Evolutionary conservation across 2,888 invertebrate genomes (phyloP), one percentile per base, ranked within the genome.

Genomic region (Pandemis cinnamomeana): DNA sequence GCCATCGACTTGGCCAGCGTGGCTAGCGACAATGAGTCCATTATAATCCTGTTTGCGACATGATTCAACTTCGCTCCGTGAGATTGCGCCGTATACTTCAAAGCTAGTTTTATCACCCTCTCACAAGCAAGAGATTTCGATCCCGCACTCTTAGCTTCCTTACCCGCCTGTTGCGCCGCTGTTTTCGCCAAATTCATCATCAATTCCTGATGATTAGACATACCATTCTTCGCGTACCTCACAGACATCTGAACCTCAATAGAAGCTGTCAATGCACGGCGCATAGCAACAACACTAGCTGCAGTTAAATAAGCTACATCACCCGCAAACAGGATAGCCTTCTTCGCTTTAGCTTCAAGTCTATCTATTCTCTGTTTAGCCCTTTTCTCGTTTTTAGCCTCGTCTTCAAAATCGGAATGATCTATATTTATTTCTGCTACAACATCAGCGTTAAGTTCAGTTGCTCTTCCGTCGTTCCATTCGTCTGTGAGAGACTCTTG

Each of bases 131-230:
- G 79, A 7, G 94, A 90, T 78, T 93, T 93, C 0, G 93, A 93
- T 0, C 90, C 83, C 3, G 94, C 94, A 80, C 88, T 91, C 78
- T 90, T 93, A 13, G 94, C 94, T 80, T 94, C 93, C 81, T 94
- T 94, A 0, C 93, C 93, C 44, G 93, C 94, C 82, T 94, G 93
- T 77, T 94, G 93, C 7, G 94, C 94, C 15, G 94, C 94, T 7
- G 93, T 93, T 76, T 91, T 93, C 0, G 94, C 94, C 71, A 94
- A 85, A 82, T 93, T 94, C 93, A 93, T 93, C 94, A 94, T 94
- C 70, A 94, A 79, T 62, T 93, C 93, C 78, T 92, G 92, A 76
- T 93, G 93, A 80, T 92, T 92, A 1, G 91, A 88, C 93, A 93
- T 91, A 5, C 93, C 93, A 76, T 89, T 92, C 77, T 90, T 92